Evolutionary conservation across 30 jellyfish, hydroid and myxozoan genomes (phyloP).

Genomic region (Hydractinia echinata): DNA sequence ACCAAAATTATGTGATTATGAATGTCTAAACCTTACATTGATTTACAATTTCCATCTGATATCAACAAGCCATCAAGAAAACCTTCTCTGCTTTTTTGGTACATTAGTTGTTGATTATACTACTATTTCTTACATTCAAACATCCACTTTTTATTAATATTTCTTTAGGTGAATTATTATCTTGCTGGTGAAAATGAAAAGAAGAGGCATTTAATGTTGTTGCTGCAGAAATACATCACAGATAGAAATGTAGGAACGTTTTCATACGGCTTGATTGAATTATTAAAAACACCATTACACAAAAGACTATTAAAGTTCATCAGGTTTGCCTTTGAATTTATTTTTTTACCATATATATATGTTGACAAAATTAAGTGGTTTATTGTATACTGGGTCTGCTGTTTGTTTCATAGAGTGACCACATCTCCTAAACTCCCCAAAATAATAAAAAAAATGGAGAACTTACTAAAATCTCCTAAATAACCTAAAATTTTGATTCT

Average conservation of each 20-base stretch:
- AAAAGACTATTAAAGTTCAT: slow-evolving; percentile 2
- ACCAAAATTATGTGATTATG: too few relatives aligned
- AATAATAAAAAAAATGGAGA: too few relatives aligned
- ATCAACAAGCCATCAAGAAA: too few relatives aligned
- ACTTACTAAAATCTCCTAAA: too few relatives aligned
- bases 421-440: too few relatives aligned
- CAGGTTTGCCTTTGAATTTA: background rate
- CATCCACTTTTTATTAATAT: background rate
- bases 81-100: too few relatives aligned
- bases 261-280: slow-evolving; percentile 30
- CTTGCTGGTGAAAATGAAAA: slow-evolving; percentile 80
- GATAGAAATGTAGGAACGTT: slow-evolving; percentile 57
- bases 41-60: too few relatives aligned
- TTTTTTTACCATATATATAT: background rate
- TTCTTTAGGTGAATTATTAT: slow-evolving; percentile 54
- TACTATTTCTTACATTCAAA: too few relatives aligned
- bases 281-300: slow-evolving; percentile 39
- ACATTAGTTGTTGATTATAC: too few relatives aligned
- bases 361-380: background rate
- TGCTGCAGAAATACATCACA: slow-evolving; percentile 56
- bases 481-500: too few relatives aligned
- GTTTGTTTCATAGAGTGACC: too few relatives aligned
- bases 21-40: too few relatives aligned
- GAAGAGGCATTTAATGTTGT: slow-evolving; percentile 39
- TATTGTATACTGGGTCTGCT: background rate